These are phyloP conservation scores for zebrafish (Danio rerio) DNA, from an alignment of 2,113 vertebrate species.

Conservation along the genomic window GRCz12tu NC_133178.1:25926501-25927000, in stretches of 20 bases:
- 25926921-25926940: neutral
- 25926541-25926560: neutral
- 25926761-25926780: slow-evolving; percentile 42
- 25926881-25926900: slow-evolving; percentile 21
- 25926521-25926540: slow-evolving; percentile 5
- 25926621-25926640: slow-evolving; percentile 19
- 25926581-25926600: slow-evolving; percentile 23
- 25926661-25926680: slow-evolving; percentile 22
- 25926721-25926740: slow-evolving; percentile 42
- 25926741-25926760: slow-evolving; percentile 38
- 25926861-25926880: slow-evolving; percentile 36
- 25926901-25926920: neutral
- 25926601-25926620: slow-evolving; percentile 30
- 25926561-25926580: slow-evolving; percentile 4
- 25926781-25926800: slow-evolving; percentile 34
- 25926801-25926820: slow-evolving; percentile 42
- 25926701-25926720: slow-evolving; percentile 47
- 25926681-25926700: slow-evolving; percentile 16
- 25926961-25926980: neutral
- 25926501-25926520: neutral
- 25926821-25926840: slow-evolving; percentile 51
- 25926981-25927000: neutral
- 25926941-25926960: neutral
- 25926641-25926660: slow-evolving; percentile 20
- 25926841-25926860: slow-evolving; percentile 32